Base-by-base conservation (phyloP, 1,140 invertebrate genomes). In the Aphelinus atriplicis region DNA sequence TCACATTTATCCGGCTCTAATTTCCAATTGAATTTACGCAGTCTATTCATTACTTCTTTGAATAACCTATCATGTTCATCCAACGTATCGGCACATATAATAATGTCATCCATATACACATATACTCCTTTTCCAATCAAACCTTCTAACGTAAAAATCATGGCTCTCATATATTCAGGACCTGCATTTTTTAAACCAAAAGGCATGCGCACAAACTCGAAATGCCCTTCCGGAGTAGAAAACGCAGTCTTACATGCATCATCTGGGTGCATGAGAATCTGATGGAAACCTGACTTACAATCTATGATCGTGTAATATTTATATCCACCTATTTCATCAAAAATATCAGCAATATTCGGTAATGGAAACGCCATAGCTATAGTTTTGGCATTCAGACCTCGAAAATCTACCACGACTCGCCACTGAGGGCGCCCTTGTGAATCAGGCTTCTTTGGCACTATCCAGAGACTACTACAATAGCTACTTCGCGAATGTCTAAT, bases 351-450 rank as follows among this genome's bases (percentile, higher is more conserved):
- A 2, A 90, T 89, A 66, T 89, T 85, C 1, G 90, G 90, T 7
- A 92, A 64, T 0, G 90, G 90, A 78, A 86, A 91, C 42, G 80
- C 79, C 72, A 91, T 89, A 6, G 79, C 80, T 9, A 84, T 78
- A 2, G 84, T 87, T 70, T 79, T 81, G 5, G 85, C 81, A 73
- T 88, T 88, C 46, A 88, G 60, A 66, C 73, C 62, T 75, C 84
- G 61, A 61, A 83, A 87, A 75, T 86, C 85, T 6, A 85, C 77
- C 1, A 84, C 81, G 46, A 84, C 47, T 53, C 71, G 7, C 53
- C 62, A 78, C 69, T 69, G 72, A 51, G 73, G 73, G 66, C 80
- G 75, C 7, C 79, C 80, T 9, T 77, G 55, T 9, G 80, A 68
- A 47, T 78, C 80, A 7, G 73, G 43, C 71, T 81, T 81, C 62